A percentile compares a stretch with the other conserved stretches of the same genome.
These are phyloP conservation scores for Apamea crenata DNA, from an alignment of 2,888 invertebrate species.

Conservation along the genomic window DNA sequence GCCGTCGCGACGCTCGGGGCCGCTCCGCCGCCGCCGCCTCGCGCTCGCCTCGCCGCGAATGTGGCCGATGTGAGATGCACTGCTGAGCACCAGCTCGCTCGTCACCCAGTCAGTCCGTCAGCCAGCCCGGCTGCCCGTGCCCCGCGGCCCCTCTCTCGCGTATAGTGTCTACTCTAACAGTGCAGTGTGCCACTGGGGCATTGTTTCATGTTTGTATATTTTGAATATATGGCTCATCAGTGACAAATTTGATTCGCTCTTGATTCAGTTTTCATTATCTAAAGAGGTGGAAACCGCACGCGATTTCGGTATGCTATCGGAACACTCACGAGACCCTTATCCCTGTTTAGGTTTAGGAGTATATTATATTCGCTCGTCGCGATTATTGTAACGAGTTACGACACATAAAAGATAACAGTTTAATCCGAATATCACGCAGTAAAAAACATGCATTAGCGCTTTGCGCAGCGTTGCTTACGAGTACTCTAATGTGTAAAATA, in stretches of 20 bases:
- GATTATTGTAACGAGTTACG: constrained; percentile 83
- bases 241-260: constrained; percentile 69
- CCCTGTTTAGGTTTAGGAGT: constrained; percentile 70
- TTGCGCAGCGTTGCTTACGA: constrained; percentile 73
- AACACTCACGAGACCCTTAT: constrained; percentile 77
- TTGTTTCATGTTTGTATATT: constrained; percentile 80
- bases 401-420: constrained; percentile 84
- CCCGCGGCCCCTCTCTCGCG: constrained; percentile 60
- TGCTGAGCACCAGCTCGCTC: constrained; percentile 76
- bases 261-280: constrained; percentile 66
- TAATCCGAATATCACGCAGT: constrained; percentile 87
- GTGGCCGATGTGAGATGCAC: constrained; percentile 83
- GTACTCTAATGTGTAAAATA: constrained; percentile 74
- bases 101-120: constrained; percentile 55
- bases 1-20: constrained; percentile 90
- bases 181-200: constrained; percentile 83
- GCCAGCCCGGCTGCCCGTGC: constrained; percentile 61
- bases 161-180: constrained; percentile 67
- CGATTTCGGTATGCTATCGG: constrained; percentile 80
- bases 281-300: constrained; percentile 61
- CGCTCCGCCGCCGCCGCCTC: constrained; percentile 81
- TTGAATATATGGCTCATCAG: constrained; percentile 69
- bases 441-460: constrained; percentile 87
- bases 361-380: constrained; percentile 74
- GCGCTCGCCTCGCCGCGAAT: constrained; percentile 82